Percentiles rank a stretch among this genome's conserved stretches.
phyloP scores from a whole-genome alignment of 2,888 invertebrate species.

The Leptogaster cylindrica region DNA sequence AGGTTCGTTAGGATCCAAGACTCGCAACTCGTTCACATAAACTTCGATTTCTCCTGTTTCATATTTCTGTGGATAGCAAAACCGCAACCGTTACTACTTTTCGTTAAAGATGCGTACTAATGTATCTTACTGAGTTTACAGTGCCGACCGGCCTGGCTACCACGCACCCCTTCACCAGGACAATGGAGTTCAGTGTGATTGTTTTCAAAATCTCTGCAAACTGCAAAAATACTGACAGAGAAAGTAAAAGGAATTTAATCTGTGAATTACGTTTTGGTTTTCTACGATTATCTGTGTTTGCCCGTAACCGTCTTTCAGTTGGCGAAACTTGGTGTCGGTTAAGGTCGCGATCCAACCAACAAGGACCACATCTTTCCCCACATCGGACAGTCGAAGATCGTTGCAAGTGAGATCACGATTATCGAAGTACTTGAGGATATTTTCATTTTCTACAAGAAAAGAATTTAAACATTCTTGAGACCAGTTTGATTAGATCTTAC shows the following conservation, averaged over 20 bases:
- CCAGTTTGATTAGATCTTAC: slow-evolving; percentile 51
- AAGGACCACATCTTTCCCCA: slow-evolving; percentile 56
- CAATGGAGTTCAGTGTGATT: slow-evolving; percentile 55
- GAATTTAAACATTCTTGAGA: background rate
- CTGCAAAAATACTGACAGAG: slow-evolving; percentile 47
- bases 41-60: slow-evolving; percentile 73
- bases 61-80: slow-evolving; percentile 54
- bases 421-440: slow-evolving; percentile 60
- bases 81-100: background rate
- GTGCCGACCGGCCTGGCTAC: slow-evolving; percentile 59
- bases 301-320: slow-evolving; percentile 62
- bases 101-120: background rate
- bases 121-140: slow-evolving; percentile 55
- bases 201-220: slow-evolving; percentile 54
- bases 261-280: slow-evolving; percentile 54
- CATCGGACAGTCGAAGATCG: slow-evolving; percentile 57
- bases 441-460: slow-evolving; percentile 54
- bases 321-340: slow-evolving; percentile 59
- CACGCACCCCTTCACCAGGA: slow-evolving; percentile 60
- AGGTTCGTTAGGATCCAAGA: slow-evolving; percentile 63
- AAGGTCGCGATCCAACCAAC: slow-evolving; percentile 61
- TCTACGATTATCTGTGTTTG: slow-evolving; percentile 61
- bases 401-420: slow-evolving; percentile 62
- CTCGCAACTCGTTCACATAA: slow-evolving; percentile 60
- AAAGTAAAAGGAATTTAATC: too few species aligned